Evolutionary conservation across 2,113 vertebrate species (phyloP).

Genomic region (Sarotherodon lohbergeri): DNA sequence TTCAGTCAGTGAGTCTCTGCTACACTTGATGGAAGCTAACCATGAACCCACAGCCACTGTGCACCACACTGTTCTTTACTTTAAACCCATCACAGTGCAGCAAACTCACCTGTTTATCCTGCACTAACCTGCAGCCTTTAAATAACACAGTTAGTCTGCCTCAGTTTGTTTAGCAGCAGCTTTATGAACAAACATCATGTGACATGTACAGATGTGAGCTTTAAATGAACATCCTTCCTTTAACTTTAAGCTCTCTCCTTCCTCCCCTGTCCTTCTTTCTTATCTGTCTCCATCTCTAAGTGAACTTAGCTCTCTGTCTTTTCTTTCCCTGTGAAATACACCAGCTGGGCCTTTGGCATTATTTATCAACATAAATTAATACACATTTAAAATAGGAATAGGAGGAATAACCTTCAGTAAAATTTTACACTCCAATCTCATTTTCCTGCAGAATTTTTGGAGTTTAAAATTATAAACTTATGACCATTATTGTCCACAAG

Average conservation of each 20-base stretch:
- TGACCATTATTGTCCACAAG: not conserved
- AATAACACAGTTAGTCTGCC: not conserved
- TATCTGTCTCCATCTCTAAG: not conserved
- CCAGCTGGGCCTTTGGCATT: not conserved
- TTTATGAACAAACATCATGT: not conserved
- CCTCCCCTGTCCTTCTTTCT: not conserved
- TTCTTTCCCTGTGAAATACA: not conserved
- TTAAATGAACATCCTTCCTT: not conserved
- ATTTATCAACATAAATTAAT: not conserved
- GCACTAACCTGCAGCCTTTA: not conserved
- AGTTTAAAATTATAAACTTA: not conserved
- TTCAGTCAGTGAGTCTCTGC: not conserved
- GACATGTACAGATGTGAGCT: not conserved
- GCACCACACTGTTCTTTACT: not conserved
- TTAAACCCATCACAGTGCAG: not conserved
- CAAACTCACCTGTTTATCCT: not conserved
- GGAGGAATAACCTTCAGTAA: not conserved
- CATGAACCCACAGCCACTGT: accelerated
- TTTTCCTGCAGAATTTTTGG: not conserved
- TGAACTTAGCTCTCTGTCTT: not conserved
- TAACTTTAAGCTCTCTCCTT: not conserved
- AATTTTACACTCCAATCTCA: not conserved
- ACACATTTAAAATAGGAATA: not conserved
- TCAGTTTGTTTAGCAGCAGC: not conserved
- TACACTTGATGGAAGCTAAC: accelerated